These are phyloP conservation scores for Drosophila murphyi DNA, from an alignment of 1,140 invertebrate genomes.

Conservation along the genomic window DNA sequence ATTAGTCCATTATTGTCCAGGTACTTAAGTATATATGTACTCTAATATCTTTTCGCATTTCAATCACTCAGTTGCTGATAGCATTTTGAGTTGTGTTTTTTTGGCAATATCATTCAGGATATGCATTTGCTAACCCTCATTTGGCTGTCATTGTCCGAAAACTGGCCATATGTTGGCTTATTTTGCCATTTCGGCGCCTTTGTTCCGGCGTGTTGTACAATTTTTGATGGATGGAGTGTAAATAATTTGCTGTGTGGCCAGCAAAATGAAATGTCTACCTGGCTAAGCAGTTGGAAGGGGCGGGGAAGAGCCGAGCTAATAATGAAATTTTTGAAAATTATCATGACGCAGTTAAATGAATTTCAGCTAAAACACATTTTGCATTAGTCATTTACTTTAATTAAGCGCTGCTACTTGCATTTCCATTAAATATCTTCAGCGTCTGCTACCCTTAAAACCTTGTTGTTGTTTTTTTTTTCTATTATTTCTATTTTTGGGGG, in stretches of 20 bases:
- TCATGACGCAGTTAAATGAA: slow-evolving; percentile 37
- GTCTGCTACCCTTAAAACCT: slow-evolving; percentile 10
- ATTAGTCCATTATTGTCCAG: background rate
- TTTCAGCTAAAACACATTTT: slow-evolving; percentile 7
- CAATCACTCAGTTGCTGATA: slow-evolving; percentile 1
- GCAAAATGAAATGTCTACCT: slow-evolving; percentile 42
- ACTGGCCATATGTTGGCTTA: slow-evolving; percentile 44
- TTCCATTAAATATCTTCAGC: slow-evolving; percentile 8
- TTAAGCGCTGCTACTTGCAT: slow-evolving; percentile 38
- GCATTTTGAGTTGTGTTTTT: slow-evolving; percentile 4
- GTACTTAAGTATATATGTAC: background rate
- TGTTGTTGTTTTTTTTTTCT: background rate
- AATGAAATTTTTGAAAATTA: slow-evolving; percentile 34
- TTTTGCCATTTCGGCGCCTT: slow-evolving; percentile 51
- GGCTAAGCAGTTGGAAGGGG: slow-evolving; percentile 3
- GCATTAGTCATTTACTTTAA: slow-evolving; percentile 55
- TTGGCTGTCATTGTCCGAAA: slow-evolving; percentile 2
- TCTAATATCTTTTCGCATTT: slow-evolving; percentile 30
- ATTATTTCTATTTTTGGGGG: slow-evolving; percentile 23
- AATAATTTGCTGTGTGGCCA: slow-evolving; percentile 46
- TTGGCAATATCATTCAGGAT: slow-evolving; percentile 19
- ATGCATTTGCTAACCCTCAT: slow-evolving; percentile 24
- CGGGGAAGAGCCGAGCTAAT: background rate
- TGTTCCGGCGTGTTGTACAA: slow-evolving; percentile 20
- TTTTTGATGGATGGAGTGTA: slow-evolving; percentile 54